Evolutionary conservation across 2,113 vertebrate species (phyloP).

Genomic region (Plecturocebus donacophilus): DNA sequence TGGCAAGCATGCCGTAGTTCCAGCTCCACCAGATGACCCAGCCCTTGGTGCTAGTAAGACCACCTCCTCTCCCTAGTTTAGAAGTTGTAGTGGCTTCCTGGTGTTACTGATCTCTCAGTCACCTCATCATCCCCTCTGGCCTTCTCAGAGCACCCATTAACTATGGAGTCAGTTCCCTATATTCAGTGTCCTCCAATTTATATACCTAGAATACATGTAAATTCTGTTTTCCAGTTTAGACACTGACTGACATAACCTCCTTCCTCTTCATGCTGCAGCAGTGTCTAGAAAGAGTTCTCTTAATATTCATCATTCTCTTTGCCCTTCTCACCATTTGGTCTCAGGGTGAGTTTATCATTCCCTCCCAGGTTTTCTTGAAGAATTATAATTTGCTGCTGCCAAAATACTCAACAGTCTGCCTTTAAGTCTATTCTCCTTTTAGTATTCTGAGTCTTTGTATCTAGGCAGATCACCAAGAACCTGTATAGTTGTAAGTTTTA

Average conservation of each 20-base stretch:
- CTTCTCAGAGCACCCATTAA: neutral
- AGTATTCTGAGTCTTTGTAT: neutral
- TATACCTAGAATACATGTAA: neutral
- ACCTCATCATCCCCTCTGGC: neutral
- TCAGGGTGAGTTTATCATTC: neutral
- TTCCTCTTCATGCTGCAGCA: neutral
- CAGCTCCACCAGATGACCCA: neutral
- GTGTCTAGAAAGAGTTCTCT: neutral
- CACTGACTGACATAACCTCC: neutral
- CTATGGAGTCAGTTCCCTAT: neutral
- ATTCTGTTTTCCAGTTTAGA: neutral
- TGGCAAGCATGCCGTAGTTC: neutral
- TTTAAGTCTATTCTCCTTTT: neutral
- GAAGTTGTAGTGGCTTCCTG: neutral
- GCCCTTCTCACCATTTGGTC: neutral
- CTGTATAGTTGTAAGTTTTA: neutral
- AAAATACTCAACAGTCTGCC: neutral
- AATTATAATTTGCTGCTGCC: neutral
- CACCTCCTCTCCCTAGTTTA: neutral
- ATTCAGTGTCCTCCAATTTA: neutral
- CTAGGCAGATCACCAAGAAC: neutral
- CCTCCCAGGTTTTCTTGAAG: neutral
- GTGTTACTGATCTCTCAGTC: neutral
- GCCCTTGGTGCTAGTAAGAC: neutral
- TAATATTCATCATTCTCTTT: neutral